phyloP scores from a whole-genome alignment of 2,797 vertebrate genomes.

The Takifugu rubripes region DNA sequence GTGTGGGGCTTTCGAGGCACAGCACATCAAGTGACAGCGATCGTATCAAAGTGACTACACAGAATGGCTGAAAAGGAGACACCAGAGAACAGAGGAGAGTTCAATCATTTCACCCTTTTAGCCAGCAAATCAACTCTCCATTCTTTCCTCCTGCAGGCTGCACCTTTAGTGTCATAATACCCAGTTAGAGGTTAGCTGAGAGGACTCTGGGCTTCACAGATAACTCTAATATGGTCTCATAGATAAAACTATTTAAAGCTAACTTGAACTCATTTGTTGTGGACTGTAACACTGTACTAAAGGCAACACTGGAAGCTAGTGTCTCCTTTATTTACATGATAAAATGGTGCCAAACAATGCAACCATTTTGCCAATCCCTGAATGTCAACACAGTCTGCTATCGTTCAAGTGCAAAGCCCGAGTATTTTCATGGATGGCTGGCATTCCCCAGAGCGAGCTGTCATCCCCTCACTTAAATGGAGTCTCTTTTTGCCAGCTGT shows the following conservation, averaged over 20 bases:
- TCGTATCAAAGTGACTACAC: slow-evolving; percentile 71
- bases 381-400: slow-evolving; percentile 40
- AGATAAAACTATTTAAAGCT: slow-evolving; percentile 35
- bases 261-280: slow-evolving; percentile 31
- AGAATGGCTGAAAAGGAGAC: slow-evolving; percentile 65
- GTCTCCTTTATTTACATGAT: slow-evolving; percentile 23
- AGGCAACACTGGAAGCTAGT: slow-evolving; percentile 37
- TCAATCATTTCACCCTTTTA: slow-evolving; percentile 59
- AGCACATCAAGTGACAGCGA: slow-evolving; percentile 58
- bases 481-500: slow-evolving; percentile 60
- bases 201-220: slow-evolving; percentile 25
- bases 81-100: slow-evolving; percentile 65
- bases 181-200: slow-evolving; percentile 8
- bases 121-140: slow-evolving; percentile 57
- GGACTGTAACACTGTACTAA: slow-evolving; percentile 10
- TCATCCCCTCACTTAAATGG: slow-evolving; percentile 46
- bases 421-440: slow-evolving; percentile 66
- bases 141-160: slow-evolving; percentile 58
- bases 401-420: slow-evolving; percentile 62
- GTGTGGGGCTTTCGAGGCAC: slow-evolving; percentile 50
- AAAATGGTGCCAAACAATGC: slow-evolving; percentile 36
- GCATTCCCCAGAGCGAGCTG: slow-evolving; percentile 54
- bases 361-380: slow-evolving; percentile 32
- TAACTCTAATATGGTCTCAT: slow-evolving; percentile 29
- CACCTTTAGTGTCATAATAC: slow-evolving; percentile 33